Base-by-base conservation (phyloP, 2,797 vertebrate species). In the Catamblyrhynchus diadema region DNA sequence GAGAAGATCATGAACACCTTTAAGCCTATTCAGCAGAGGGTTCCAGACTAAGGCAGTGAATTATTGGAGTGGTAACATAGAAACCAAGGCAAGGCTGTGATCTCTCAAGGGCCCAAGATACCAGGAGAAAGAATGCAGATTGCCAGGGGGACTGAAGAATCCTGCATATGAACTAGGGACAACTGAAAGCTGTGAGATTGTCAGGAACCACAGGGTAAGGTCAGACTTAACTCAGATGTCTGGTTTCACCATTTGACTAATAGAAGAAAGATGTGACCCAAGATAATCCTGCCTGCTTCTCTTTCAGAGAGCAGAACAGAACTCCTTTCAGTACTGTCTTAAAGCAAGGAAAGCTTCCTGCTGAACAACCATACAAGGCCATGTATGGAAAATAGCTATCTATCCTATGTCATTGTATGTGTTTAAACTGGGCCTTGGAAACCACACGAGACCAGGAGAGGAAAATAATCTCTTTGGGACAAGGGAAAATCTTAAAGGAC, bases 351-450 rank as follows among this genome's bases (percentile, higher is more conserved):
- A 88, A 57, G 53, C 42, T 93, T 94, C 75, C 70, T 73, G 85
- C 67, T 35, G 67, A 83, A 69, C 82, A 71, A 56, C 69, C 82
- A 54, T 47, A 69, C 83, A 92, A 54, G 20, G 62, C 88, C 90
- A 69, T 85, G 89, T 94, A 90, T 75, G 85, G 94, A 82, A 94
- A 92, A 94, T 95, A 94, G 79, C 72, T 90, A 65, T 71, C 91
- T 92, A 59, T 70, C 72, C 86, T 96, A 93, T 91, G 91, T 97
- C 94, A 95, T 90, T 94, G 72, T 95, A 71, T 94, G 93, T 86
- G 89, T 96, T 94, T 91, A 93, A 96, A 90, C 89, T 22, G 70
- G 80, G 82, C 73, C 92, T 91, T 90, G 91, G 92, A 93, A 96
- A 96, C 94, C 93, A 81, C 70, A 94, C 0, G 0, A 75, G 85